Percentiles rank a stretch among this genome's conserved stretches.
These are phyloP conservation scores for Cerceris rybyensis DNA, from an alignment of 2,888 invertebrate genomes.

Conservation along the genomic window DNA sequence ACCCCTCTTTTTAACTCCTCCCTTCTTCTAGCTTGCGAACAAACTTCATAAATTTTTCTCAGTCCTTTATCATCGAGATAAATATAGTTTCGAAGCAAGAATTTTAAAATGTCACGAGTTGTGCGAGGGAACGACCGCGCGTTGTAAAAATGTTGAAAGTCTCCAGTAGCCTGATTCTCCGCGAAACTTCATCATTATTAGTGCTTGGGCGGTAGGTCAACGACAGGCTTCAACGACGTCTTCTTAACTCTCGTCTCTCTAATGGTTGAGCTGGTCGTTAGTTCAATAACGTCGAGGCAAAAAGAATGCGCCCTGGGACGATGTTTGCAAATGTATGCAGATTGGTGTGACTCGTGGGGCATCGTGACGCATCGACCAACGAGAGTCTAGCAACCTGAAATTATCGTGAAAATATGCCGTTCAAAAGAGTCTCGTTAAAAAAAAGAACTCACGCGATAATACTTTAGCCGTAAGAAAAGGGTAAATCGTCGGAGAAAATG, in stretches of 20 bases:
- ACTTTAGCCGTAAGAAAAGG: not conserved
- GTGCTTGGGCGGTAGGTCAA: slow-evolving; percentile 39
- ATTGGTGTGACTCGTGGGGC: slow-evolving; percentile 37
- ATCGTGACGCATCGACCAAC: slow-evolving; percentile 16
- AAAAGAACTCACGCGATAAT: not conserved
- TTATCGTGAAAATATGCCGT: no score
- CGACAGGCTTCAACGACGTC: slow-evolving; percentile 35
- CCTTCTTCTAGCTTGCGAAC: no score
- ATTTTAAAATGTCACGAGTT: no score
- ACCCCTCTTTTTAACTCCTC: no score
- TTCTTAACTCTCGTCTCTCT: slow-evolving; percentile 26
- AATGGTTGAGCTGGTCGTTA: slow-evolving; percentile 43
- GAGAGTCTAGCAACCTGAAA: not conserved
- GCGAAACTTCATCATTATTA: slow-evolving; percentile 39
- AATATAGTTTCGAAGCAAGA: no score
- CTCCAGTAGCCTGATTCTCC: slow-evolving; percentile 2
- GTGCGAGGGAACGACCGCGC: no score
- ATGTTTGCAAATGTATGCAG: slow-evolving; percentile 65
- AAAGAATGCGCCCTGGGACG: slow-evolving; percentile 36
- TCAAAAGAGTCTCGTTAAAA: not conserved
- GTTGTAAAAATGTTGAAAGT: not conserved
- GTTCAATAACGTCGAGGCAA: slow-evolving; percentile 29
- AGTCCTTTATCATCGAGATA: no score
- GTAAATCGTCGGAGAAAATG: not conserved
- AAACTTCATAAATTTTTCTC: no score